Percentiles rank a stretch among this genome's conserved stretches.
phyloP scores from a whole-genome alignment of 1,140 invertebrate genomes.

The Polyergus mexicanus region DNA sequence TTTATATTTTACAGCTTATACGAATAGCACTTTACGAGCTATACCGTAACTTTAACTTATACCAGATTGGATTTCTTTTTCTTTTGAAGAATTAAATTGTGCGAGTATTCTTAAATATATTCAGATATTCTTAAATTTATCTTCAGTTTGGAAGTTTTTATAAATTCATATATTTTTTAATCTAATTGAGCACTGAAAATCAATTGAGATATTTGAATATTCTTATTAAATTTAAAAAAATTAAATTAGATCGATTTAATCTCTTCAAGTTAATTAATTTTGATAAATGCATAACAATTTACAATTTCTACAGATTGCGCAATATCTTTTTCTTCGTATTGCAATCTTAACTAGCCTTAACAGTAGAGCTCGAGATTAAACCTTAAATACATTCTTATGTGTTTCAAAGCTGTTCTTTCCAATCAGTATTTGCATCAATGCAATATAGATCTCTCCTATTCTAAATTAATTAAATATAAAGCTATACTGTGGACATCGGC shows the following conservation, averaged over 20 bases:
- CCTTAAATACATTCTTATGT: neutral
- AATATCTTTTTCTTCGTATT: neutral
- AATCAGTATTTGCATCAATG: conserved; percentile 8
- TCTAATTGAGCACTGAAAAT: no score
- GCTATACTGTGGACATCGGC: neutral
- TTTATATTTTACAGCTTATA: neutral
- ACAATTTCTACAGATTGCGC: neutral
- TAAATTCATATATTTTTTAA: conserved; percentile 10
- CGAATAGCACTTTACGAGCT: neutral
- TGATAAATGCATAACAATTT: neutral
- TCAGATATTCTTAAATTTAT: neutral
- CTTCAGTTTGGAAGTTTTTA: neutral
- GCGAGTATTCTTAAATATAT: conserved; percentile 6
- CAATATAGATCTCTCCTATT: neutral
- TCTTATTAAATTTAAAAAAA: no score
- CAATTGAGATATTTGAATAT: no score
- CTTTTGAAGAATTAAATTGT: neutral
- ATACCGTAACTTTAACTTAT: neutral
- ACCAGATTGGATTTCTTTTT: neutral
- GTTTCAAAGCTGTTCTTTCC: neutral
- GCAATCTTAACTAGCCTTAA: neutral
- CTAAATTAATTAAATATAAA: conserved; percentile 35
- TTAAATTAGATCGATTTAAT: neutral
- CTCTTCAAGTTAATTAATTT: neutral
- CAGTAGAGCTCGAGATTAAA: neutral